phyloP scores from a whole-genome alignment of 2,797 vertebrate species.

The Phoebastria nigripes region DNA sequence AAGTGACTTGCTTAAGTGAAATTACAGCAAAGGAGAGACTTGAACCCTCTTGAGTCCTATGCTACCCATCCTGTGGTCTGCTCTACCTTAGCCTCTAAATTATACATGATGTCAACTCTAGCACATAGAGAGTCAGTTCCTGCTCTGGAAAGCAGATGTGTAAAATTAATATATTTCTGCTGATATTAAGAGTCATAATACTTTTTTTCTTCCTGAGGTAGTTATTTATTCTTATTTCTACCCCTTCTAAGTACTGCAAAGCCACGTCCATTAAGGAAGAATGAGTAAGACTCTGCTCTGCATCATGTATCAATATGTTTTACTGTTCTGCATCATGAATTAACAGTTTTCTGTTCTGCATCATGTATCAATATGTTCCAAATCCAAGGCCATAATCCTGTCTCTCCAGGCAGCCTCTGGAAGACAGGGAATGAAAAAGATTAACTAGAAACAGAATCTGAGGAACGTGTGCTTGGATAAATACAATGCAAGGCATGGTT shows the following conservation, averaged over 20 bases:
- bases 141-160: neutral
- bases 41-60: neutral
- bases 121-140: neutral
- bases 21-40: neutral
- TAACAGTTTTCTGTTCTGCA: neutral
- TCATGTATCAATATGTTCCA: neutral
- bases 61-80: neutral
- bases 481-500: rapidly evolving
- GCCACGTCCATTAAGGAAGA: neutral
- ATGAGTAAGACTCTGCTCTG: neutral
- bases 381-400: neutral
- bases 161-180: neutral
- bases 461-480: constrained; percentile 14
- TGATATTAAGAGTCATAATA: neutral
- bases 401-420: neutral
- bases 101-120: neutral
- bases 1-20: neutral
- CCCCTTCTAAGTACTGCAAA: neutral
- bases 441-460: constrained; percentile 24
- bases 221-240: neutral
- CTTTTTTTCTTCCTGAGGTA: neutral
- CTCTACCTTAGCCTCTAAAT: neutral
- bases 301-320: neutral
- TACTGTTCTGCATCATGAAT: neutral
- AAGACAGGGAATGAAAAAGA: neutral